phyloP scores from a whole-genome alignment of 2,113 vertebrate genomes.

The Hyperoodon ampullatus region DNA sequence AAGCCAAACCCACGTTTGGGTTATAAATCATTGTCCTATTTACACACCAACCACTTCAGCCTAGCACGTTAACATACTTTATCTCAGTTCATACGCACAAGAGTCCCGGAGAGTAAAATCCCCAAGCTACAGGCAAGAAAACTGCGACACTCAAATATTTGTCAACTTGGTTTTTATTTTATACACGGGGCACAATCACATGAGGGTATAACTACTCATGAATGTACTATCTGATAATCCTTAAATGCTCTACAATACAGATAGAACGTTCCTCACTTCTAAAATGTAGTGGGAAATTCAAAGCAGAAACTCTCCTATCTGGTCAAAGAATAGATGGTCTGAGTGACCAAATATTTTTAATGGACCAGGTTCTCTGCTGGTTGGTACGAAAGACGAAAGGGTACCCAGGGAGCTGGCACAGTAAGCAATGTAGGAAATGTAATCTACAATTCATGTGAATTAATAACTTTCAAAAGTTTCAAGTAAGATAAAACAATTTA shows the following conservation, averaged over 20 bases:
- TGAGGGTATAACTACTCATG: neutral
- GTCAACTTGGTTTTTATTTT: neutral
- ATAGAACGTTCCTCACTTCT: neutral
- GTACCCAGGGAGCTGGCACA: neutral
- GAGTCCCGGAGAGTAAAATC: neutral
- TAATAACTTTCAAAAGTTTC: neutral
- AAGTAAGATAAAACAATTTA: neutral
- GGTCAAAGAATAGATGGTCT: neutral
- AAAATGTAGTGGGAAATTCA: slow-evolving; percentile 11
- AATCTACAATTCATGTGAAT: neutral
- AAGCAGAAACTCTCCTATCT: neutral
- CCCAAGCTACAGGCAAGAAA: neutral
- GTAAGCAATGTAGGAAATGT: neutral
- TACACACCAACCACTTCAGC: neutral
- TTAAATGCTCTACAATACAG: neutral
- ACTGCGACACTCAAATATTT: neutral
- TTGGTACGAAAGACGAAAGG: neutral
- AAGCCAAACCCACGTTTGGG: neutral
- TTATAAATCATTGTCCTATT: neutral
- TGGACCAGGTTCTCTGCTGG: neutral
- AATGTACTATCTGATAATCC: neutral
- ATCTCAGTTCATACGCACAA: neutral
- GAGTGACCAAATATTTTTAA: neutral
- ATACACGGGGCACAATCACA: neutral
- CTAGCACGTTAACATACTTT: neutral